These are phyloP conservation scores for Gnathonemus longibarbis DNA, from an alignment of 2,113 vertebrate genomes.

Conservation along the genomic window DNA sequence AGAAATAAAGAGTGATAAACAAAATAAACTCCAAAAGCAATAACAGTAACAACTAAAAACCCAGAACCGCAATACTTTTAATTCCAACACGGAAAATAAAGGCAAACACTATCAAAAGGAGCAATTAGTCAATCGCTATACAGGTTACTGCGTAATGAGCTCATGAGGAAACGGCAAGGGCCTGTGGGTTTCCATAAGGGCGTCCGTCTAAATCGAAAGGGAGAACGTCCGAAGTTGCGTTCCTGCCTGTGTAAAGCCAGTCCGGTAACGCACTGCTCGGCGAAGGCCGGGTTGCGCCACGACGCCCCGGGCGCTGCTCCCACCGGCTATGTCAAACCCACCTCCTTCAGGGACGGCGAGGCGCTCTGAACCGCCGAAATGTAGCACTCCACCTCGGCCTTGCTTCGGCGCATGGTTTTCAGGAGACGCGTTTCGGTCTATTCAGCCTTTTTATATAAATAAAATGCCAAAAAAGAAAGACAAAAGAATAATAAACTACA, in stretches of 20 bases:
- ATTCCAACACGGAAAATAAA: background rate
- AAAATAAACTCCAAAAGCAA: background rate
- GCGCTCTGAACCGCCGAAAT: slow-evolving; percentile 74
- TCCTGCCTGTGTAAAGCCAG: background rate
- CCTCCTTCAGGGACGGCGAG: slow-evolving; percentile 75
- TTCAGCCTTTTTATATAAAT: background rate
- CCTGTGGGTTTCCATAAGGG: background rate
- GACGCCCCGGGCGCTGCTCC: slow-evolving; percentile 10
- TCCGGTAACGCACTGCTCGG: slow-evolving; percentile 44
- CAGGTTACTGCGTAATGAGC: background rate
- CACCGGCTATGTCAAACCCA: slow-evolving; percentile 44
- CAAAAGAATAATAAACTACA: background rate
- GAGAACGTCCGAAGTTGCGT: background rate
- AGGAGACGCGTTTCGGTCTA: background rate
- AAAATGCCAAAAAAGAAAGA: background rate
- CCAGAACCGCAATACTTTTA: background rate
- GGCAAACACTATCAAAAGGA: background rate
- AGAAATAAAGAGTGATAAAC: background rate
- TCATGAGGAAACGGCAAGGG: background rate
- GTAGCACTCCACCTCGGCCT: slow-evolving; percentile 82
- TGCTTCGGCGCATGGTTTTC: slow-evolving; percentile 75
- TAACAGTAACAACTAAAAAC: background rate
- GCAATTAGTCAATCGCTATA: background rate
- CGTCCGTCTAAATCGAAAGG: background rate
- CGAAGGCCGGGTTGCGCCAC: slow-evolving; percentile 58